Base-by-base conservation (phyloP, 2,797 vertebrate genomes). In the Oreonectes daqikongensis region DNA sequence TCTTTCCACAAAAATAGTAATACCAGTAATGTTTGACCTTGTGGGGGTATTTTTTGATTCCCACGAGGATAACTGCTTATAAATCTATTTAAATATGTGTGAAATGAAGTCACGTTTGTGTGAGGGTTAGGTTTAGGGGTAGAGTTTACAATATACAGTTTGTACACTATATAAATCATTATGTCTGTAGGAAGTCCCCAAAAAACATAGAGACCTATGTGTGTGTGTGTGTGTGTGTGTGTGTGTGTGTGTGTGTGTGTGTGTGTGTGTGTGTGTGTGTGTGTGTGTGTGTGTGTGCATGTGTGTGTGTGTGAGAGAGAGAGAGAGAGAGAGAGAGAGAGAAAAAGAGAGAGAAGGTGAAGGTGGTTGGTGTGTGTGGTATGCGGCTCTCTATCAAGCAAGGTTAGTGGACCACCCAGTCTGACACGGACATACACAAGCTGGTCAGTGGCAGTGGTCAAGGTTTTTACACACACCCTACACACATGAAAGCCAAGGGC, bases 361-460 rank as follows among this genome's bases (percentile, higher is more conserved):
- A 44, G 32, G 12, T n/a, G 15, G 55, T 75, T 55, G 70, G 68
- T 79, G 42, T 81, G 42, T 81, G 69, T 75, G 75, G 77, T 77
- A 42, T 77, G 40, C 32, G 84, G 77, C 80, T 77, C 82, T 83
- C 67, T 69, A 74, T 74, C 72, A 71, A 68, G 32, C 82, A 78
- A 83, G 75, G 72, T 79, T 83, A 79, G 77, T 52, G 64, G 93
- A 92, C 92, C 93, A 94, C 93, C 93, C 90, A 92, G 74, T 74
- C 79, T 59, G 86, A 61, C 48, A 40, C 75, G 71, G 77, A 85
- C 60, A 53, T 73, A 71, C 67, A 60, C 82, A 71, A 76, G 83
- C 78, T 83, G 85, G 85, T 80, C 79, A 79, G 71, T 84, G 84
- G 82, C 85, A 82, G 80, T 81, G 87, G 89, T 92, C 92, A 92